Conservation (phyloP, 92 coral and sea anemone genomes). For the Meandrina meandrites region DNA sequence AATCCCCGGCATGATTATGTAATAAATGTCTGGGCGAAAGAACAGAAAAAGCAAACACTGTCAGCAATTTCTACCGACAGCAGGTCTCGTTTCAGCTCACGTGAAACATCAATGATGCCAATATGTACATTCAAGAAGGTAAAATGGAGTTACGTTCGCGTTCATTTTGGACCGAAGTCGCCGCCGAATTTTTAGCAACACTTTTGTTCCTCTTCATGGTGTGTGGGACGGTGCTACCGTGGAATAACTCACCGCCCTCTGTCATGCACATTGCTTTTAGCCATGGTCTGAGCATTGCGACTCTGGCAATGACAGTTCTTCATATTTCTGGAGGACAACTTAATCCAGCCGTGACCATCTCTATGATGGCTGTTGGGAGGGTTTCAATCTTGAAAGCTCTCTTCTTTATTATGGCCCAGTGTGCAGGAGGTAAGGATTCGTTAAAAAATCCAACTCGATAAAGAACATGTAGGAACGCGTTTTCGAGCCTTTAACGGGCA, state of each 20-base stretch:
- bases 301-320: conserved; percentile 61
- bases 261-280: conserved; percentile 68
- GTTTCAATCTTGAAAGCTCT: conserved; percentile 59
- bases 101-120: not conserved
- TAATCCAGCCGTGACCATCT: conserved; percentile 82
- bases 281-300: conserved; percentile 70
- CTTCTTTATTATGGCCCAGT: conserved; percentile 65
- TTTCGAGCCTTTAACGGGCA: not conserved
- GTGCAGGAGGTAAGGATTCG: conserved; percentile 56
- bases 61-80: not conserved
- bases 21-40: not conserved
- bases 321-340: conserved; percentile 74
- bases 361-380: conserved; percentile 64
- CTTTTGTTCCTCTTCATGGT: conserved; percentile 65
- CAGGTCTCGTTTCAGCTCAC: not conserved
- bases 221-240: conserved; percentile 71
- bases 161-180: conserved; percentile 69
- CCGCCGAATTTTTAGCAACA: conserved; percentile 82
- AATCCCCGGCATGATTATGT: not conserved
- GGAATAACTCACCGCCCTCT: conserved; percentile 46
- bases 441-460: not conserved
- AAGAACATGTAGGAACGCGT: not conserved
- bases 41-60: too few relatives aligned
- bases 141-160: conserved; percentile 26
- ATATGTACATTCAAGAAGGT: conserved; percentile 10